A percentile compares a stretch with the other conserved stretches of the same genome.
Evolutionary conservation across 2,888 invertebrate genomes (phyloP).

Genomic region (Encarsia formosa): DNA sequence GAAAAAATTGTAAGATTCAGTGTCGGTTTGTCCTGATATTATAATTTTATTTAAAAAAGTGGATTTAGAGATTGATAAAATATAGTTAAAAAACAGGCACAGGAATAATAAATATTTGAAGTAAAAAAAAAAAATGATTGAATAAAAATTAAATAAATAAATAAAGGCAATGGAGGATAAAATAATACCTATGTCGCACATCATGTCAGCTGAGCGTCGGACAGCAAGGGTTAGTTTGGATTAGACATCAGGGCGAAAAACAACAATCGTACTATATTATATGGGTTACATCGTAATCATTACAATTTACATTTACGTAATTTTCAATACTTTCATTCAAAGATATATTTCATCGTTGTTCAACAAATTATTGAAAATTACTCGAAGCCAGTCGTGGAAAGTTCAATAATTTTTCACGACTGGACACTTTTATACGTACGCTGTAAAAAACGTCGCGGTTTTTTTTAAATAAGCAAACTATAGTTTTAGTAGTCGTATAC

Average conservation of each 20-base stretch:
- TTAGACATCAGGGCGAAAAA: slow-evolving; percentile 30
- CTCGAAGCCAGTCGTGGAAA: not conserved
- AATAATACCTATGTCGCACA: slow-evolving; percentile 31
- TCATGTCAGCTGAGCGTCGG: slow-evolving; percentile 34
- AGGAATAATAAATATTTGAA: too few relatives aligned
- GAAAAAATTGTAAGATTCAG: too few relatives aligned
- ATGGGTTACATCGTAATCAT: slow-evolving; percentile 21
- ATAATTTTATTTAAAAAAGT: slow-evolving; percentile 6
- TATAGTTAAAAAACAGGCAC: slow-evolving; percentile 17
- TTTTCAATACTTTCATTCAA: not conserved
- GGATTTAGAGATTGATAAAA: not conserved
- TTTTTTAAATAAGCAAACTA: too few relatives aligned
- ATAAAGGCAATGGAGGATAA: slow-evolving; percentile 26
- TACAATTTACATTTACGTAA: slow-evolving; percentile 1
- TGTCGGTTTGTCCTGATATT: slow-evolving; percentile 6
- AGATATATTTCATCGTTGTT: not conserved
- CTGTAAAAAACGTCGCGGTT: too few relatives aligned
- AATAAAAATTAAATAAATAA: too few relatives aligned
- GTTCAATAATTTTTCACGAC: not conserved
- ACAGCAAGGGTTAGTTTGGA: slow-evolving; percentile 31
- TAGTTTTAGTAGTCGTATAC: too few relatives aligned
- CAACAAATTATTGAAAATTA: not conserved
- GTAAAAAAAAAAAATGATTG: too few relatives aligned
- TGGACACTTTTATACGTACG: too few relatives aligned
- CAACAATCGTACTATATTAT: slow-evolving; percentile 26